Evolutionary conservation across 2,797 vertebrate genomes (phyloP).

Genomic region (Percopsis omiscomaycus): DNA sequence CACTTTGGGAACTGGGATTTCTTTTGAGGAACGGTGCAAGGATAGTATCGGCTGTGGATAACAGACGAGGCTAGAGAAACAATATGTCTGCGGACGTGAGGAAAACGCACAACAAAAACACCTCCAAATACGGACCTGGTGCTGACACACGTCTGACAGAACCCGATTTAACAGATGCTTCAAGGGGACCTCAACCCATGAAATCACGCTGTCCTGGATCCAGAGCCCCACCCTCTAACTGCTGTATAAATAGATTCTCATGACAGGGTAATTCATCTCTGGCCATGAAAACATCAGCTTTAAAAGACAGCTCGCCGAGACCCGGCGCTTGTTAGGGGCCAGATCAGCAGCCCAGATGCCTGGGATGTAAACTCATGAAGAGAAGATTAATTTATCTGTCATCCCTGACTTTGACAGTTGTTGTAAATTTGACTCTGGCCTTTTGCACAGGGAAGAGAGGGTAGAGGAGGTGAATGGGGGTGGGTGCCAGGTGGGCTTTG

Average conservation of each 20-base stretch:
- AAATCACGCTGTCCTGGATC: conserved; percentile 87
- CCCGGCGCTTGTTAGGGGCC: conserved; percentile 91
- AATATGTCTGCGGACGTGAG: conserved; percentile 35
- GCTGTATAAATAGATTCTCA: conserved; percentile 94
- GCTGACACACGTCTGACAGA: conserved; percentile 75
- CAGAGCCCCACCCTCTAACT: conserved; percentile 86
- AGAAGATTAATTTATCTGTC: conserved; percentile 98
- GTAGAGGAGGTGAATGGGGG: conserved; percentile 46
- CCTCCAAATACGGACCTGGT: conserved; percentile 62
- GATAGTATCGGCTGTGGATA: conserved; percentile 25
- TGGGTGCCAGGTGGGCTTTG: conserved; percentile 49
- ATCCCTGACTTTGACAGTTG: conserved; percentile 92
- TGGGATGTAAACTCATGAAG: conserved; percentile 95
- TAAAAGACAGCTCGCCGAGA: conserved; percentile 92
- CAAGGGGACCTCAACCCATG: conserved; percentile 88
- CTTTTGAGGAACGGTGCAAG: conserved; percentile 36
- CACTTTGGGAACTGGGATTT: conserved; percentile 44
- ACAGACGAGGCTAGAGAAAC: conserved; percentile 32
- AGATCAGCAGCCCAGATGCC: conserved; percentile 94
- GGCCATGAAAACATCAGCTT: conserved; percentile 94
- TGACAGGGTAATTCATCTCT: conserved; percentile 97
- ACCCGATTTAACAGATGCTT: conserved; percentile 84
- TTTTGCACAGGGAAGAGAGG: conserved; percentile 64
- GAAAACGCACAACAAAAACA: conserved; percentile 51
- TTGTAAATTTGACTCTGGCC: conserved; percentile 92